Evolutionary conservation across 2,113 vertebrate genomes (phyloP).

Genomic region (Aix galericulata): DNA sequence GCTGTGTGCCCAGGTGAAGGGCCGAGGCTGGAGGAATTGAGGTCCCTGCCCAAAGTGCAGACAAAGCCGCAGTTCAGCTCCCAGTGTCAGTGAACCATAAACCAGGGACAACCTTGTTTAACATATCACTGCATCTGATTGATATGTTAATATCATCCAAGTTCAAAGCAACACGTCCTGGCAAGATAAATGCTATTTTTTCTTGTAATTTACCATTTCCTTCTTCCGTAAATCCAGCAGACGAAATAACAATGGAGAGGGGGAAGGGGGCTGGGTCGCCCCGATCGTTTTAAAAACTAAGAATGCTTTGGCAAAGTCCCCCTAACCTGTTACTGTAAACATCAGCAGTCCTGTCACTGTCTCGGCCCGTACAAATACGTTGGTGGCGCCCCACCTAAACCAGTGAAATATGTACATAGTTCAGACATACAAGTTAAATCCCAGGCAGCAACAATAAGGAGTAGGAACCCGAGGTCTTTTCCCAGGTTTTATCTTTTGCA

Average conservation of each 20-base stretch:
- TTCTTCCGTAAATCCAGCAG: slow-evolving; percentile 76
- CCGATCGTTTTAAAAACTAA: slow-evolving; percentile 73
- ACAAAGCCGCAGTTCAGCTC: slow-evolving; percentile 20
- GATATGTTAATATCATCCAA: slow-evolving; percentile 69
- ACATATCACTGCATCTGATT: slow-evolving; percentile 62
- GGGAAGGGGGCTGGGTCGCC: slow-evolving; percentile 61
- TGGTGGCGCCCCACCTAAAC: slow-evolving; percentile 65
- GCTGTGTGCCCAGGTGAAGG: neutral
- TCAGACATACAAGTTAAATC: slow-evolving; percentile 77
- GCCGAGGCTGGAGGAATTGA: neutral
- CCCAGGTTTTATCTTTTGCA: slow-evolving; percentile 87
- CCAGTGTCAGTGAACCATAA: slow-evolving; percentile 23
- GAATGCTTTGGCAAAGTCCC: slow-evolving; percentile 73
- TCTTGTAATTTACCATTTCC: slow-evolving; percentile 83
- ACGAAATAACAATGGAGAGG: slow-evolving; percentile 78
- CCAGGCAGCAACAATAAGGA: slow-evolving; percentile 82
- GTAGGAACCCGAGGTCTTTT: slow-evolving; percentile 78
- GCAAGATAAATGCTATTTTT: slow-evolving; percentile 72
- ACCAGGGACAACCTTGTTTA: slow-evolving; percentile 59
- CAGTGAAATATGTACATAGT: slow-evolving; percentile 77
- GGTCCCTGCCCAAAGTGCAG: neutral
- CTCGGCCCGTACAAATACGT: slow-evolving; percentile 49
- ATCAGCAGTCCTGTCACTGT: slow-evolving; percentile 75
- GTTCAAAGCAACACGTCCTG: slow-evolving; percentile 75
- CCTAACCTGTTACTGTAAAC: slow-evolving; percentile 78